Base-by-base conservation (phyloP, 2,888 invertebrate species). In the Rhyacophila evoluta region DNA sequence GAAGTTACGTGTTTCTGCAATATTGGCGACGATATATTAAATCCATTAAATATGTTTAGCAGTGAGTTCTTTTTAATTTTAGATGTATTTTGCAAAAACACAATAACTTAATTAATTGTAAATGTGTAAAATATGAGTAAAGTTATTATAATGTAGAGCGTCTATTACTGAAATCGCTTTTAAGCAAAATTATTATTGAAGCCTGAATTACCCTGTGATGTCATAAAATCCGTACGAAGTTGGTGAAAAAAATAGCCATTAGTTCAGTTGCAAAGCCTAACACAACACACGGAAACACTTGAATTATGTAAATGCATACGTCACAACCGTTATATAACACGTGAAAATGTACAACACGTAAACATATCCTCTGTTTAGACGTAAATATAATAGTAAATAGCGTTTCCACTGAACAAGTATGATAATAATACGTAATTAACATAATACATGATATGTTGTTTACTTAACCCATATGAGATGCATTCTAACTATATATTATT, bases 401-500 rank as follows among this genome's bases (percentile, higher is more conserved):
- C 25, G 12, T 55, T 55, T 19, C 19, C 10, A 19, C 25, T 15
- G 10, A 10, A 25, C 55, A 55, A 55, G 55, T 55, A 25, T 5
- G 55, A 19, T 19, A 55, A 55, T 55, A 55, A 12, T 55, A 55
- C 10, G 8, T 19, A 55, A 55, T 55, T 55, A 55, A n/a, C 55
- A 55, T 55, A 55, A 55, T 19, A 55, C 19, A 55, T 55, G 55
- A 55, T 55, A 55, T 55, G 55, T 15, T 19, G 55, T 55, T 55
- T 55, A 55, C 19, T 55, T 33, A 33, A 33, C 8, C 55, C 8
- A 8, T 25, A 55, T 19, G 6, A 25, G 12, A 39, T 38, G n/a
- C n/a, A n/a, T n/a, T n/a, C n/a, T n/a, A n/a, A n/a, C n/a, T n/a
- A n/a, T n/a, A n/a, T n/a, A n/a, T n/a, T n/a, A n/a, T n/a, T n/a